Base-by-base conservation (phyloP, 2,888 invertebrate species). In the Pandemis corylana region DNA sequence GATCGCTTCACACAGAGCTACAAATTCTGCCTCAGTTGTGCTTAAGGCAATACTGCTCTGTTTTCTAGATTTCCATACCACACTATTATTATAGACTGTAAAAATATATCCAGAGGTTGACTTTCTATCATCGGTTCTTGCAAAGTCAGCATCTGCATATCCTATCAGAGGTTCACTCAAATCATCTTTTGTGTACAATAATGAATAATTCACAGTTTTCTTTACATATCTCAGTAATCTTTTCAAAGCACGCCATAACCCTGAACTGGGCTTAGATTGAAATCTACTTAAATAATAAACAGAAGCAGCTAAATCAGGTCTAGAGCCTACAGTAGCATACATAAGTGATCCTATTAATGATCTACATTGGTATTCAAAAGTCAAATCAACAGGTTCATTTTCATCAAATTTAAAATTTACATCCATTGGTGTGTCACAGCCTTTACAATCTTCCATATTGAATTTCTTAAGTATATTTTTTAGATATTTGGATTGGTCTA, bases 271-370 rank as follows among this genome's bases (percentile, higher is more conserved):
- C 28, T 67, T 77, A 41, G 61, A 64, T 62, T 76, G 72, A 75
- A 65, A 77, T 68, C 77, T 68, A 13, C n/a, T n/a, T n/a, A n/a
- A n/a, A n/a, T n/a, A n/a, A n/a, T n/a, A n/a, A n/a, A n/a, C n/a
- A n/a, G n/a, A 51, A 70, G 69, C 68, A 15, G 78, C 64, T 28
- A 79, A 59, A 56, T 79, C 79, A 44, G 78, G 77, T 61, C 78
- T 77, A 5, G 77, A 63, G 1, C 76, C 72, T 9, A 77, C 51
- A 9, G 71, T 74, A 5, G 75, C 75, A 76, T 78, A 79, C 77
- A 79, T 73, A n/a, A 79, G 64, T 12, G 75, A 78, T 13, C 79
- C 78, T 44, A 79, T 78, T 10, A 76, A 44, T 46, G 77, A 73
- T 63, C 78, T 72, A 69, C 78, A 80, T 64, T 74, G 42, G 0